These are phyloP conservation scores for Panthera uncia DNA, from an alignment of 2,113 vertebrate genomes.

Conservation along the genomic window DNA sequence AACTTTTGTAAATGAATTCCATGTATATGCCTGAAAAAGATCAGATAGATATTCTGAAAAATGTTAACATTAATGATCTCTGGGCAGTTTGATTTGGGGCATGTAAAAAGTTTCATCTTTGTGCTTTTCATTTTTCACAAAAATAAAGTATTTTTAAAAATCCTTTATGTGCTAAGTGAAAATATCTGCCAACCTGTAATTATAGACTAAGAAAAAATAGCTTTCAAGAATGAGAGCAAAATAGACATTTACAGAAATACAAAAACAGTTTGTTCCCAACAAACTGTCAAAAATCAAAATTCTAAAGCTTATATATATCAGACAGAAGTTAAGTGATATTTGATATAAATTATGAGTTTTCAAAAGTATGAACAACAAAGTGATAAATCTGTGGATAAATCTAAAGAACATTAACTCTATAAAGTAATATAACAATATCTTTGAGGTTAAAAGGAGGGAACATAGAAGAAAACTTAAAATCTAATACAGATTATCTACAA, in stretches of 20 bases:
- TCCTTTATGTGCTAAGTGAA: background rate
- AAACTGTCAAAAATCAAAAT: background rate
- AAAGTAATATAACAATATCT: background rate
- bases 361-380: background rate
- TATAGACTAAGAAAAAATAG: background rate
- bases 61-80: background rate
- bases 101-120: background rate
- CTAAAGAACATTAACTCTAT: background rate
- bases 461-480: background rate
- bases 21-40: background rate
- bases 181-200: background rate
- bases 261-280: background rate
- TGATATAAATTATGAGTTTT: background rate
- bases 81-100: background rate
- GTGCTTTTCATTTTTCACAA: background rate
- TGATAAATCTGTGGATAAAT: background rate
- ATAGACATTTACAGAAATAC: background rate
- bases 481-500: background rate
- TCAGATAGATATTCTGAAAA: background rate
- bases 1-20: background rate
- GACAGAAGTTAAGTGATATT: background rate
- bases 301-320: background rate
- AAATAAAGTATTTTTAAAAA: background rate
- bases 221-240: slow-evolving; percentile 5
- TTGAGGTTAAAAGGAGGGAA: background rate